Conservation (phyloP, 2,113 vertebrate genomes). For the Phalacrocorax carbo region DNA sequence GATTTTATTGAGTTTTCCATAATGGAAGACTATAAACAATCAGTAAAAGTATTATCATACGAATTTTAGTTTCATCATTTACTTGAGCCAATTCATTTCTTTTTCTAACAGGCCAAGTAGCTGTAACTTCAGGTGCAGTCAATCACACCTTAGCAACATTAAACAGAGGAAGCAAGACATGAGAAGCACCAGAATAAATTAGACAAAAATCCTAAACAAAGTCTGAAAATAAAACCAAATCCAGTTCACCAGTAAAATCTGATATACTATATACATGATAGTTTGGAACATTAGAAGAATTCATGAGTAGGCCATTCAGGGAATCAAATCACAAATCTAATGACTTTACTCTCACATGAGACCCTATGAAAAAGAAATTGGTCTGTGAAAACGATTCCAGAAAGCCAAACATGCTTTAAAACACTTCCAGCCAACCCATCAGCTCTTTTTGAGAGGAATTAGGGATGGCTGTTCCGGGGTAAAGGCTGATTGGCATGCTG, state of each 20-base stretch:
- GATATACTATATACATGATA: neutral
- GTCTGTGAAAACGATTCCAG: constrained; percentile 38
- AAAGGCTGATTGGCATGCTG: neutral
- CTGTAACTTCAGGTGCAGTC: constrained; percentile 42
- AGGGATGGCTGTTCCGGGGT: neutral
- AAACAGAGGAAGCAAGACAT: constrained; percentile 14
- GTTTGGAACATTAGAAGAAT: constrained; percentile 27
- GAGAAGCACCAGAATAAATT: constrained; percentile 15
- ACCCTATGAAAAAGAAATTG: constrained; percentile 17
- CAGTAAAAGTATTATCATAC: constrained; percentile 28
- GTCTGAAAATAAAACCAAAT: neutral
- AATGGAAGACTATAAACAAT: constrained; percentile 22
- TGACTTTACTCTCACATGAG: constrained; percentile 40
- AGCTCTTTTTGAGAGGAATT: neutral
- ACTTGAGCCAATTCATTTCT: neutral
- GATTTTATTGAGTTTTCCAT: constrained; percentile 37
- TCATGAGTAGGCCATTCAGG: neutral
- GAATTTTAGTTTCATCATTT: constrained; percentile 38
- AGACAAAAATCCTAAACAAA: constrained; percentile 32
- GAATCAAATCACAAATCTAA: constrained; percentile 10
- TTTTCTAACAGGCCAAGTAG: neutral
- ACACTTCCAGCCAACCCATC: neutral
- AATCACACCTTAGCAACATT: constrained; percentile 8
- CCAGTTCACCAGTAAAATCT: constrained; percentile 1
- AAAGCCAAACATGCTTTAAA: constrained; percentile 15